Conservation (phyloP, 2,888 invertebrate genomes). For the Ophion costatus region DNA sequence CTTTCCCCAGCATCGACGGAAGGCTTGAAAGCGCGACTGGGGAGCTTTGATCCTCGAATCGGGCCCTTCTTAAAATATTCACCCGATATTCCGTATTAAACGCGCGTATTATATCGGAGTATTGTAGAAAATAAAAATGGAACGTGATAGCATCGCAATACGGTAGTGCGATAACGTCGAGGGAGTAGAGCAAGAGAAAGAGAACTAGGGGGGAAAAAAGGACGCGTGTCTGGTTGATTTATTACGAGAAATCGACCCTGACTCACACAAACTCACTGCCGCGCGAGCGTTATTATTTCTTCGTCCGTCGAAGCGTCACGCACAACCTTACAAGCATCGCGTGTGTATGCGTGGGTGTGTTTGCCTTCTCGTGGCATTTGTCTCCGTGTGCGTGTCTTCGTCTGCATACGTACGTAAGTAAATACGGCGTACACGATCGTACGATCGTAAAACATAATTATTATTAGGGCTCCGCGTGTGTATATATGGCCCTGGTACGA, state of each 20-base stretch:
- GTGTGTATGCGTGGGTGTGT: constrained; percentile 3
- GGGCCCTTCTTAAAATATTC: constrained; percentile 25
- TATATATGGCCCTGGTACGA: constrained; percentile 63
- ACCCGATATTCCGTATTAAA: not conserved
- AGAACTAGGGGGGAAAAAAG: constrained; percentile 34
- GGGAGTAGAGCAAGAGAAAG: not conserved
- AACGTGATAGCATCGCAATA: constrained; percentile 40
- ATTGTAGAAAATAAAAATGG: not conserved
- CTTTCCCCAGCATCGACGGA: not conserved
- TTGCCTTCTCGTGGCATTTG: constrained; percentile 1
- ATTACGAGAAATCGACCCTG: constrained; percentile 68
- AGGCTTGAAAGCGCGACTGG: not conserved
- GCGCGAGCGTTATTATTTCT: constrained; percentile 67
- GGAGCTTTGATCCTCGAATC: constrained; percentile 12
- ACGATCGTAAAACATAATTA: constrained; percentile 68
- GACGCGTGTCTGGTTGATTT: constrained; percentile 68
- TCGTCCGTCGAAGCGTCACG: constrained; percentile 67
- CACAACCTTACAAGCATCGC: constrained; percentile 21
- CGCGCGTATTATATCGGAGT: constrained; percentile 20
- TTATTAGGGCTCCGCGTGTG: constrained; percentile 65
- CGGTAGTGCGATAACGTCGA: constrained; percentile 33
- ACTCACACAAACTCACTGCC: constrained; percentile 47
- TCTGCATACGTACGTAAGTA: constrained; percentile 15
- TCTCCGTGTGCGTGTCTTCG: not conserved
- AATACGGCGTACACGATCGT: constrained; percentile 53